These are phyloP conservation scores for Lycaon pictus DNA, from an alignment of 2,113 vertebrate species.

Conservation along the genomic window DNA sequence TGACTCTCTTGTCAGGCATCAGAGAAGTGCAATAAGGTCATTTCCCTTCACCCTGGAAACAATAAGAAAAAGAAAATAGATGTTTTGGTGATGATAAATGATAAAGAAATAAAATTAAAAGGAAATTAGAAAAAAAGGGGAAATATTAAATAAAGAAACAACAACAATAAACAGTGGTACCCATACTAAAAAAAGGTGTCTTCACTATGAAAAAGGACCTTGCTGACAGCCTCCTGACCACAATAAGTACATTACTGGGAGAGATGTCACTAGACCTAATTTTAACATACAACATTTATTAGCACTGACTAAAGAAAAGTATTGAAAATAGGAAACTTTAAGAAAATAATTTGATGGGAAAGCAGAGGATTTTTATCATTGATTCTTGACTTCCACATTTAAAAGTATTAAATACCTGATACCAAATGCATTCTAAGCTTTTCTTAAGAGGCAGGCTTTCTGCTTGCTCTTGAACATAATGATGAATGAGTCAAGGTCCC, in stretches of 20 bases:
- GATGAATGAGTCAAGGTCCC: not conserved
- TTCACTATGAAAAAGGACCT: not conserved
- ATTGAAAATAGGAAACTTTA: not conserved
- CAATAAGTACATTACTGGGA: not conserved
- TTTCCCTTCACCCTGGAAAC: not conserved
- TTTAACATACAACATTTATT: conserved; percentile 22
- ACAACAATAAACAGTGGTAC: not conserved
- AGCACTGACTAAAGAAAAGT: not conserved
- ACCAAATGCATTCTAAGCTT: not conserved
- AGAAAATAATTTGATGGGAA: not conserved
- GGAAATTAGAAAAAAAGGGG: not conserved
- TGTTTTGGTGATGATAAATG: not conserved
- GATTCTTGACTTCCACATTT: not conserved
- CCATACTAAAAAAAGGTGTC: not conserved
- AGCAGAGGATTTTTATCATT: not conserved
- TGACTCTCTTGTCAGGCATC: not conserved
- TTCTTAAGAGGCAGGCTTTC: not conserved
- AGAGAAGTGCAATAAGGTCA: not conserved
- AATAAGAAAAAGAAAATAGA: not conserved
- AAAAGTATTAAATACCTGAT: not conserved
- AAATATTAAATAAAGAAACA: not conserved
- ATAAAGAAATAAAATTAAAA: conserved; percentile 34
- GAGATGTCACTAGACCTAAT: not conserved
- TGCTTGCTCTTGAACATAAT: too few relatives aligned
- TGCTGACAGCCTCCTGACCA: not conserved